phyloP scores from a whole-genome alignment of 2,113 vertebrate genomes.

The Caloenas nicobarica region DNA sequence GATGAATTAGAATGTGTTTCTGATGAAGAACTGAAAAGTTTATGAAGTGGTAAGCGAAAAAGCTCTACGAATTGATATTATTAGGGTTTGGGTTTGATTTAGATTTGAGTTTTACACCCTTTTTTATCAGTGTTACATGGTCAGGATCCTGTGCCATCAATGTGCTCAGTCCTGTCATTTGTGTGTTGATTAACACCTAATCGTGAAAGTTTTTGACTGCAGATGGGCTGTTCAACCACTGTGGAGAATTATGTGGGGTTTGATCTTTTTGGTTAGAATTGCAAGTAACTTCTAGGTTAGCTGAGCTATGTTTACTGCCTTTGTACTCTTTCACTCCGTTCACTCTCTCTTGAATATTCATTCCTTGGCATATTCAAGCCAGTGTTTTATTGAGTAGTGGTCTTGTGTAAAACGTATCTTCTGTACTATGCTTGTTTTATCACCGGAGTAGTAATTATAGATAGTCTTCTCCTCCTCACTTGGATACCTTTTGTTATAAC shows the following conservation, averaged over 20 bases:
- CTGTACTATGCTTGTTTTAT: constrained; percentile 52
- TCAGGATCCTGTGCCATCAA: neutral
- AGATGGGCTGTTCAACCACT: neutral
- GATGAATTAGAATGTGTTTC: neutral
- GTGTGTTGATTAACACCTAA: neutral
- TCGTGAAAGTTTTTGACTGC: neutral
- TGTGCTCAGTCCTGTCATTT: neutral
- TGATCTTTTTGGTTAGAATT: neutral
- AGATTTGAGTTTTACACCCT: neutral
- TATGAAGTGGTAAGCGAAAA: neutral
- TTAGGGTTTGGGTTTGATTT: neutral
- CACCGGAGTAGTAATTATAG: constrained; percentile 14
- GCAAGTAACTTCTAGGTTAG: neutral
- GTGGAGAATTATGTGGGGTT: neutral
- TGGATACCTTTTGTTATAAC: constrained; percentile 57
- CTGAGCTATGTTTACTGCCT: neutral
- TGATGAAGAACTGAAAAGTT: neutral
- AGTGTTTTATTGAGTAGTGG: constrained; percentile 30
- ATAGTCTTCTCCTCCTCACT: constrained; percentile 35
- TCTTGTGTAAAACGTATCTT: constrained; percentile 48
- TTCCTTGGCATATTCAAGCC: neutral
- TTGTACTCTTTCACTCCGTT: too few relatives aligned
- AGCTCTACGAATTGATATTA: neutral
- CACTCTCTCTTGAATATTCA: neutral
- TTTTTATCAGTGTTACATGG: neutral